These are phyloP conservation scores for Carapus acus DNA, from an alignment of 2,797 vertebrate genomes.

Conservation along the genomic window DNA sequence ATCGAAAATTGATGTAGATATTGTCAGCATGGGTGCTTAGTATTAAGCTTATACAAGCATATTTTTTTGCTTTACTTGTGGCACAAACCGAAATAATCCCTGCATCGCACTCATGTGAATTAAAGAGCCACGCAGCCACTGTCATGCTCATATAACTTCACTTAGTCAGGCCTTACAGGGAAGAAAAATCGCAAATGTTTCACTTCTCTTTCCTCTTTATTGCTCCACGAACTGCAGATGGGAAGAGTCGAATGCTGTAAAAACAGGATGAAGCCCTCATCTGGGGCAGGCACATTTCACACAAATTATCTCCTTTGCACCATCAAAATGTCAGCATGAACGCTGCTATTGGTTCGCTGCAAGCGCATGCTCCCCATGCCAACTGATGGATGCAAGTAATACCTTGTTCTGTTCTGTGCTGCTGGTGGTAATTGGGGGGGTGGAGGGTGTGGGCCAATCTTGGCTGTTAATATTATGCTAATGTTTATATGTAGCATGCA, in stretches of 20 bases:
- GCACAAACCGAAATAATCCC: no score
- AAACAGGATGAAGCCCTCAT: conserved; percentile 53
- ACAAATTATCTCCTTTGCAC: conserved; percentile 60
- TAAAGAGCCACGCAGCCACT: conserved; percentile 1
- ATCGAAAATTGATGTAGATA: no score
- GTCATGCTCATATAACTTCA: conserved; percentile 5
- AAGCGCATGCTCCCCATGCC: conserved; percentile 56
- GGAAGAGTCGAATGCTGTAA: conserved; percentile 54
- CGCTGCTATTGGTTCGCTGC: conserved; percentile 50
- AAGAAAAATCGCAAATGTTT: conserved; percentile 32
- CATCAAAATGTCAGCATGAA: conserved; percentile 40
- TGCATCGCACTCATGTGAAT: no score
- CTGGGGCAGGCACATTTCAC: conserved; percentile 61
- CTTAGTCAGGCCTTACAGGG: conserved; percentile 9
- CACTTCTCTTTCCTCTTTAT: conserved; percentile 33
- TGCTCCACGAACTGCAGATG: conserved; percentile 44
- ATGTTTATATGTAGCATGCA: conserved; percentile 44
- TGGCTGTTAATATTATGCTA: conserved; percentile 53
- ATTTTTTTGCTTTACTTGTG: no score
- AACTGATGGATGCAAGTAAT: conserved; percentile 66
- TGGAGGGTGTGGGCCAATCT: conserved; percentile 37
- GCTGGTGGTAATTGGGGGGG: conserved; percentile 24
- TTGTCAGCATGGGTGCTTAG: no score
- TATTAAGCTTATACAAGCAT: no score
- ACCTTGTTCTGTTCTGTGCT: conserved; percentile 46